Evolutionary conservation across 2,797 vertebrate species (phyloP), one percentile per base, ranked within the genome.

Genomic region (Crocidura indochinensis): DNA sequence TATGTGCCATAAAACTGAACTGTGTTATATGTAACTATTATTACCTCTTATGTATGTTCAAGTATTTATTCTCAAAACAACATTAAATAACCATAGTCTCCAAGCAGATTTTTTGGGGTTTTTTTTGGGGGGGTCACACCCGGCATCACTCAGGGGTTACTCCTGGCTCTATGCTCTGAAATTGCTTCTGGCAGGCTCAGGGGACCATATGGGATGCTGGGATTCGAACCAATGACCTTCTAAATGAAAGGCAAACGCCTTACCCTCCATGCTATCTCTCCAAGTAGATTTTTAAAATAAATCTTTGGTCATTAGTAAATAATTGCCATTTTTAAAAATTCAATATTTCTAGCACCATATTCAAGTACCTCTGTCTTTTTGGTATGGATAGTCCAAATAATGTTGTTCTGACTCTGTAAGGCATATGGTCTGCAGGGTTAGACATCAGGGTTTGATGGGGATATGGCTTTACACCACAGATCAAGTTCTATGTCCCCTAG

Each of bases 271-370:
- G n/a, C n/a, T n/a, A n/a, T n/a, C n/a, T 68, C 53, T 56, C 51
- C 19, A 75, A 56, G 74, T 14, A 56, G 3, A 62, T 75, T 87
- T 93, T 80, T 22, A 71, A 38, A 85, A 94, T 74, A 27, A 51
- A 51, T 51, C 51, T 51, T 51, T 51, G 51, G 51, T 62, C 64
- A 68, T 83, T 91, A 72, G 20, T 67, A 93, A 72, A 62, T 83
- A 38, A 74, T 51, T 26, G 46, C 31, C 14, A 31, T 73, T 85
- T 75, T 77, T 38, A n/a, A 56, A 49, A 79, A 84, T 62, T 20
- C 56, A 80, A 67, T 68, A 12, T 27, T 24, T 83, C 73, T 76
- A 10, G 24, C 64, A 29, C 84, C 0, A 3, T 15, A n/a, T 8
- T 2, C 12, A 17, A n/a, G 6, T 12, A 64, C 69, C 3, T 51